These are phyloP conservation scores for Sebastolobus alascanus DNA, from an alignment of 2,797 vertebrate species.

Conservation along the genomic window DNA sequence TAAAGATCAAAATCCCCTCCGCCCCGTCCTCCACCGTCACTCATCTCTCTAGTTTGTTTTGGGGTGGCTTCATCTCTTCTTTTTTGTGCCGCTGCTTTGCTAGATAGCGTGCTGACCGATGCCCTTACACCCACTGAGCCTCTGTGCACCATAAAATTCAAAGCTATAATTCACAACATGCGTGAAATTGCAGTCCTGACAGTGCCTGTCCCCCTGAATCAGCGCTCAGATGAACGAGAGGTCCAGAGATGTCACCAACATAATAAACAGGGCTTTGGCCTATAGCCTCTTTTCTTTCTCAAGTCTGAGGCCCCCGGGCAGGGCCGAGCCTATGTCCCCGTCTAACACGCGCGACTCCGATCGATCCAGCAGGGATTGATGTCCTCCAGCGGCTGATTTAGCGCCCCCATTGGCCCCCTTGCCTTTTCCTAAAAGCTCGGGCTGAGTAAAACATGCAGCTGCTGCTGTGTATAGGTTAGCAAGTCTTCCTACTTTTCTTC, in stretches of 20 bases:
- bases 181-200: slow-evolving; percentile 79
- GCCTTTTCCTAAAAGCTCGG: slow-evolving; percentile 70
- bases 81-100: slow-evolving; percentile 56
- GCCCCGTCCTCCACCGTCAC: slow-evolving; percentile 18
- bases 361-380: slow-evolving; percentile 85
- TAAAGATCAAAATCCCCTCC: slow-evolving; percentile 57
- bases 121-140: slow-evolving; percentile 64
- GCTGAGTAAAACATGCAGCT: slow-evolving; percentile 68
- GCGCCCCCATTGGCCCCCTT: slow-evolving; percentile 52
- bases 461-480: slow-evolving; percentile 47
- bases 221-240: slow-evolving; percentile 75
- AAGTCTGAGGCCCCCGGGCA: slow-evolving; percentile 57
- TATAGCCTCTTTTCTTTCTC: slow-evolving; percentile 63
- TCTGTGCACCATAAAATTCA: slow-evolving; percentile 65
- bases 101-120: slow-evolving; percentile 42
- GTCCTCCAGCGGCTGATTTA: slow-evolving; percentile 81
- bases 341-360: slow-evolving; percentile 71
- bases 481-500: slow-evolving; percentile 29
- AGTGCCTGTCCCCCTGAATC: slow-evolving; percentile 76
- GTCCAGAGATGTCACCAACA: slow-evolving; percentile 76
- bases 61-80: slow-evolving; percentile 45
- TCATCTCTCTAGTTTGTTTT: slow-evolving; percentile 36
- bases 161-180: slow-evolving; percentile 75
- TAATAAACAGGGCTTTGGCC: slow-evolving; percentile 81
- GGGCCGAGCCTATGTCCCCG: slow-evolving; percentile 57